phyloP scores from a whole-genome alignment of 2,113 vertebrate species.

The Sminthopsis crassicaudata region DNA sequence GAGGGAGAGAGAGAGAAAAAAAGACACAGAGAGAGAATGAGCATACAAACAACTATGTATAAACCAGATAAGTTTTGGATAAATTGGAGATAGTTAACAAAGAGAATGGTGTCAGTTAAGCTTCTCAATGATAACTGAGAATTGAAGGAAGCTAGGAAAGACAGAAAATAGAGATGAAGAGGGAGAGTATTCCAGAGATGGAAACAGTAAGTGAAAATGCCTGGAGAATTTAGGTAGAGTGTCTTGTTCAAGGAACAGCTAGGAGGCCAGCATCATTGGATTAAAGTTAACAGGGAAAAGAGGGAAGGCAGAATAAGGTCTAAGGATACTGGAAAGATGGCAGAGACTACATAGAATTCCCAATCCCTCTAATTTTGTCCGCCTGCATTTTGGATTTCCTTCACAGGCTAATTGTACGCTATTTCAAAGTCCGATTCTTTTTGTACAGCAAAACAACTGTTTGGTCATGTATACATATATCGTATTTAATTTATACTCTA shows the following conservation, averaged over 20 bases:
- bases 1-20: too few relatives aligned
- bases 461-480: too few relatives aligned
- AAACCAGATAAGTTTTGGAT: neutral
- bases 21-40: too few relatives aligned
- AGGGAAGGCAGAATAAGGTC: neutral
- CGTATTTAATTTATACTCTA: too few relatives aligned
- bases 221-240: neutral
- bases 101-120: neutral
- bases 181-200: neutral
- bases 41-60: neutral
- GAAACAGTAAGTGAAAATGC: neutral
- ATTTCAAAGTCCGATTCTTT: too few relatives aligned
- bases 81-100: neutral
- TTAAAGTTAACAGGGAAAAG: neutral
- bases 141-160: neutral
- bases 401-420: too few relatives aligned
- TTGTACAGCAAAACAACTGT: too few relatives aligned
- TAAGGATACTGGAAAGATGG: neutral
- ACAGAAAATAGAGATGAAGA: neutral
- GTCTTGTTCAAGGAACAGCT: neutral
- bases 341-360: too few relatives aligned
- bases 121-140: neutral
- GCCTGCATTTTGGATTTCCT: too few relatives aligned
- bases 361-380: too few relatives aligned
- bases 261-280: neutral